Conservation (phyloP, 2,888 invertebrate species). For the Athalia cordata region DNA sequence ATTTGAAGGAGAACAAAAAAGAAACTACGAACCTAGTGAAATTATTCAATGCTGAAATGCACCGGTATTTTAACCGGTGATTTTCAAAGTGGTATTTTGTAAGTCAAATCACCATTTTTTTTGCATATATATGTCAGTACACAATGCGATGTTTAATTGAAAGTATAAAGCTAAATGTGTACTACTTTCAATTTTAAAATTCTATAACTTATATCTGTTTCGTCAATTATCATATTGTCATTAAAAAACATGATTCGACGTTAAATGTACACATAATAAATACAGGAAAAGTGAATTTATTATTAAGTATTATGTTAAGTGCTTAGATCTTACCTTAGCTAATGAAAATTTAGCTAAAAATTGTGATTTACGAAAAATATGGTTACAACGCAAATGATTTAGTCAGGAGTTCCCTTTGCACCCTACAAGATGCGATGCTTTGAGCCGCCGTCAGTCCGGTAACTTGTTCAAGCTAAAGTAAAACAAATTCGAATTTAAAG, state of each 20-base stretch:
- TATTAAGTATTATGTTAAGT: conserved; percentile 56
- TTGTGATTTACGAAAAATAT: conserved; percentile 68
- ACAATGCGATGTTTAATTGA: neutral
- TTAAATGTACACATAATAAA: conserved; percentile 70
- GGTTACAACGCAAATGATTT: conserved; percentile 62
- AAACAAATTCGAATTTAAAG: neutral
- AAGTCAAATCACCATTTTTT: neutral
- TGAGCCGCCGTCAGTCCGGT: conserved; percentile 37
- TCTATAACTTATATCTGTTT: conserved; percentile 11
- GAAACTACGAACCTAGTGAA: conserved; percentile 13
- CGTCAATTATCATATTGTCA: conserved; percentile 22
- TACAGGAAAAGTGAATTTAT: conserved; percentile 65
- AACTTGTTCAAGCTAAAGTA: conserved; percentile 36
- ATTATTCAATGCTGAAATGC: conserved; percentile 26
- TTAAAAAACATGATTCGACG: conserved; percentile 49
- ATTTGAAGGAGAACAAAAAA: neutral
- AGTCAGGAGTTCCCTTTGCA: conserved; percentile 44
- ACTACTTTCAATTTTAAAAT: neutral
- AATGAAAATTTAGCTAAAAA: conserved; percentile 71
- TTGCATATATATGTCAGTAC: neutral
- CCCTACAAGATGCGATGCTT: conserved; percentile 22
- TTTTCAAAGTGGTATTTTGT: conserved; percentile 32
- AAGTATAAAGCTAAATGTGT: conserved; percentile 25
- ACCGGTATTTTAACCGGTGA: neutral
- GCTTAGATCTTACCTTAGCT: conserved; percentile 59